phyloP scores from a whole-genome alignment of 2,113 vertebrate genomes.

The Dicrurus megarhynchus region DNA sequence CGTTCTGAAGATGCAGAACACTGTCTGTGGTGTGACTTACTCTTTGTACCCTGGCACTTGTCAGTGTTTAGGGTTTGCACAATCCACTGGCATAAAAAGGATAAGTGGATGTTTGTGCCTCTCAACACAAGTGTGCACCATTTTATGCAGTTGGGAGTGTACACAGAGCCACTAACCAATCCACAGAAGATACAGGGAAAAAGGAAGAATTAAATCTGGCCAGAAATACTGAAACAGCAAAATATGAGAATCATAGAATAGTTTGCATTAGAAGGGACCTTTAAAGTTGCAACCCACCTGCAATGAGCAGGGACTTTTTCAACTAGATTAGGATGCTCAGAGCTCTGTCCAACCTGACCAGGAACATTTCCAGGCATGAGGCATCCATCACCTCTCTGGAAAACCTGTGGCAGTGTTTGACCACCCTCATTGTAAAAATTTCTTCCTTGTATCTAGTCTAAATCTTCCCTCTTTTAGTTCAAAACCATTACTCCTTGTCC shows the following conservation, averaged over 20 bases:
- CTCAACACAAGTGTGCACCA: not conserved
- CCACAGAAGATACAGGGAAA: not conserved
- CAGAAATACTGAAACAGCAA: not conserved
- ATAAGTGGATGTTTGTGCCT: not conserved
- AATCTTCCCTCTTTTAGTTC: not conserved
- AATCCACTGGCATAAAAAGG: not conserved
- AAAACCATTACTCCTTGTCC: not conserved
- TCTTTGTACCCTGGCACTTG: not conserved
- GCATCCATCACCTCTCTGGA: not conserved
- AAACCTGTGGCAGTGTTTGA: not conserved
- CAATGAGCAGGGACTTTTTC: not conserved
- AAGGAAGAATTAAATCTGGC: too few relatives aligned
- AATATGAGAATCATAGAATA: not conserved
- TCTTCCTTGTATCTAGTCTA: not conserved
- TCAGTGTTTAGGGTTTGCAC: not conserved
- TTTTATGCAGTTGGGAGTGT: not conserved
- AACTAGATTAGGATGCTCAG: not conserved
- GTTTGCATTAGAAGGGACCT: not conserved
- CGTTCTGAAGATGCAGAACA: not conserved
- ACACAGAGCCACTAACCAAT: not conserved
- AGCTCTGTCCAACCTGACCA: not conserved
- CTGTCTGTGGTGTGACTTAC: not conserved
- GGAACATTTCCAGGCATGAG: not conserved
- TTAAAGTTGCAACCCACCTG: not conserved
- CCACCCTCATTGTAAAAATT: not conserved